Percentiles rank a stretch among this genome's conserved stretches.
These are phyloP conservation scores for Metopia argyrocephala DNA, from an alignment of 2,888 invertebrate species.

Conservation along the genomic window DNA sequence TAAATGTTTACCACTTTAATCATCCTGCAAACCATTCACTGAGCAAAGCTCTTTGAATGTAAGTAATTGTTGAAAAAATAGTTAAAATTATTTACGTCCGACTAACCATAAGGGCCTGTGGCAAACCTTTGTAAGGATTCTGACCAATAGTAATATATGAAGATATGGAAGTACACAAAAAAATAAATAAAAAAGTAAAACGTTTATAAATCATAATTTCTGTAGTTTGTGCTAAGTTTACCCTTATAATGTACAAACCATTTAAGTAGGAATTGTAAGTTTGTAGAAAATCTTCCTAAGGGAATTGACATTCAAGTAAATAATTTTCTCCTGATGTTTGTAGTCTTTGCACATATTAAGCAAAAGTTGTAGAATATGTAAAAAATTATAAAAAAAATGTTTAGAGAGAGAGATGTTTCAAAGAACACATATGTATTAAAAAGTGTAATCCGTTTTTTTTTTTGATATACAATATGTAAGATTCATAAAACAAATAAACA, in stretches of 20 bases:
- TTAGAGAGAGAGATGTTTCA: not conserved
- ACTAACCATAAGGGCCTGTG: not conserved
- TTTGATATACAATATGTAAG: not conserved
- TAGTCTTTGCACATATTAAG: conserved; percentile 4
- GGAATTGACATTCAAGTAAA: conserved; percentile 6
- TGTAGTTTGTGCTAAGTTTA: not conserved
- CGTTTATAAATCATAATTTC: conserved; percentile 16
- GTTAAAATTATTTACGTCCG: not conserved
- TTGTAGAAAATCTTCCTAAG: not conserved
- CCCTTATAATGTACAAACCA: not conserved
- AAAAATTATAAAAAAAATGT: not conserved
- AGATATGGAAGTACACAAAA: not conserved
- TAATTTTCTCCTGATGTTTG: conserved; percentile 9
- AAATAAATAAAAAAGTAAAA: not conserved
- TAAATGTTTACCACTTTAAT: conserved; percentile 10
- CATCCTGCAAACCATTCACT: not conserved
- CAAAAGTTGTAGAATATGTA: not conserved
- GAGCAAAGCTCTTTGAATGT: not conserved
- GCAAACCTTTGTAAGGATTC: not conserved
- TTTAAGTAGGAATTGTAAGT: not conserved
- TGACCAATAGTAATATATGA: not conserved
- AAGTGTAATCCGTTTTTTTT: not conserved
- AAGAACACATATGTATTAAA: not conserved
- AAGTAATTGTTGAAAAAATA: not conserved
- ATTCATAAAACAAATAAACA: not conserved